Evolutionary conservation across 2,797 vertebrate species (phyloP).

Genomic region (Hypotaenidia okinawae): DNA sequence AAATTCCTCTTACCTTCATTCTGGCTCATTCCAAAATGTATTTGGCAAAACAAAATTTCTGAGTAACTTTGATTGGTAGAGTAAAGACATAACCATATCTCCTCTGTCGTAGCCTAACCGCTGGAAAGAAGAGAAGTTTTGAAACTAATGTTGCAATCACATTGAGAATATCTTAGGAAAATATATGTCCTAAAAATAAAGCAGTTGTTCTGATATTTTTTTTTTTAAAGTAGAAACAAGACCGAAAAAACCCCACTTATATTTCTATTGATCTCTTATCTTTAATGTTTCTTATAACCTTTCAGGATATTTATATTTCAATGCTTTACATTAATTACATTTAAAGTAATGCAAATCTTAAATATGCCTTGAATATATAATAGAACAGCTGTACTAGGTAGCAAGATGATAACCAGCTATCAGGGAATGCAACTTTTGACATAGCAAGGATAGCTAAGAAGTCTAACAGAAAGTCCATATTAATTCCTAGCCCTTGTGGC

Average conservation of each 20-base stretch:
- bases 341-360: background rate
- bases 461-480: background rate
- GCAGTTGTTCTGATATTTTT: background rate
- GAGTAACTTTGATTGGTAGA: background rate
- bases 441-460: background rate
- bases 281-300: background rate
- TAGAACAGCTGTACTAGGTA: background rate
- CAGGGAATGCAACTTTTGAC: background rate
- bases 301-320: background rate
- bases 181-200: background rate
- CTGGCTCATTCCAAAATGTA: background rate
- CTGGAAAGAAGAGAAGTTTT: background rate
- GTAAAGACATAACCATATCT: background rate
- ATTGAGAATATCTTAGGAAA: background rate
- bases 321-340: background rate
- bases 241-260: rapidly evolving
- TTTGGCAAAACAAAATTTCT: background rate
- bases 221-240: background rate
- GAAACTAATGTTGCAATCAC: background rate
- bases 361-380: background rate
- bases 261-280: background rate
- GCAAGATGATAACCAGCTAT: background rate
- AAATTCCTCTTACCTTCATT: background rate
- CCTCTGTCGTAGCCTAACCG: background rate
- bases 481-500: background rate